A percentile compares a stretch with the other conserved stretches of the same genome.
Conservation (phyloP, 37 sponge, comb jelly and placozoan species). For the Cliona cf. orientalis region DNA sequence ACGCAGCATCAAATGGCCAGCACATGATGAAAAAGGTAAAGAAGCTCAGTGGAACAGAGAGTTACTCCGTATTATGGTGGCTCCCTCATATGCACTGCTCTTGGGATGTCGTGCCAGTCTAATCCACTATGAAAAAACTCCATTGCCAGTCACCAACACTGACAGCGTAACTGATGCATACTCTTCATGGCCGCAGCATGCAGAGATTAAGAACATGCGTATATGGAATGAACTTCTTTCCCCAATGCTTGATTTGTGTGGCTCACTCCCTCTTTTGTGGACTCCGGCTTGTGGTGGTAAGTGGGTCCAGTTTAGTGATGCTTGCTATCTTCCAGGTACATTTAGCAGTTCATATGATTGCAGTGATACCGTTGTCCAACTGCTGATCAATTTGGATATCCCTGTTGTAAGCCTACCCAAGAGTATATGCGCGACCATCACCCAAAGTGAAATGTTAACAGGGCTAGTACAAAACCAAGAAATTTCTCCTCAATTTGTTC, state of each 20-base stretch:
- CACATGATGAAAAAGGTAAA: conserved; percentile 59
- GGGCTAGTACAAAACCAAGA: not conserved
- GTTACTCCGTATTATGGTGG: conserved; percentile 38
- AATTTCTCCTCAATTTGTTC: conserved; percentile 29
- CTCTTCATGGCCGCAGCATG: conserved; percentile 50
- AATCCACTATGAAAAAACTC: conserved; percentile 12
- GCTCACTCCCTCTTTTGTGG: conserved; percentile 28
- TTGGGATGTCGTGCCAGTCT: conserved; percentile 30
- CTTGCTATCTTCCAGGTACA: conserved; percentile 27
- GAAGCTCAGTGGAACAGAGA: conserved; percentile 76
- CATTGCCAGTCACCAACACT: not conserved
- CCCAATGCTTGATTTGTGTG: not conserved
- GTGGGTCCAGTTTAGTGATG: conserved; percentile 40
- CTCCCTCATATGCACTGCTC: conserved; percentile 57
- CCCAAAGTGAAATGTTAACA: not conserved
- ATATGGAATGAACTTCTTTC: conserved; percentile 54
- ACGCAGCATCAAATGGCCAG: conserved; percentile 83
- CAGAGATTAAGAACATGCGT: conserved; percentile 6
- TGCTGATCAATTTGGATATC: conserved; percentile 4
- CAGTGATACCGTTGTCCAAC: conserved; percentile 1
- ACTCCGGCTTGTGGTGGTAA: conserved; percentile 53
- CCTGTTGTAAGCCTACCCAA: conserved; percentile 50
- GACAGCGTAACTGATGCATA: conserved; percentile 40
- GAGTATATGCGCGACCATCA: conserved; percentile 21
- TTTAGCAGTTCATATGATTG: not conserved